These are phyloP conservation scores for Eumerus sabulonum DNA, from an alignment of 2,888 invertebrate genomes.

Conservation along the genomic window DNA sequence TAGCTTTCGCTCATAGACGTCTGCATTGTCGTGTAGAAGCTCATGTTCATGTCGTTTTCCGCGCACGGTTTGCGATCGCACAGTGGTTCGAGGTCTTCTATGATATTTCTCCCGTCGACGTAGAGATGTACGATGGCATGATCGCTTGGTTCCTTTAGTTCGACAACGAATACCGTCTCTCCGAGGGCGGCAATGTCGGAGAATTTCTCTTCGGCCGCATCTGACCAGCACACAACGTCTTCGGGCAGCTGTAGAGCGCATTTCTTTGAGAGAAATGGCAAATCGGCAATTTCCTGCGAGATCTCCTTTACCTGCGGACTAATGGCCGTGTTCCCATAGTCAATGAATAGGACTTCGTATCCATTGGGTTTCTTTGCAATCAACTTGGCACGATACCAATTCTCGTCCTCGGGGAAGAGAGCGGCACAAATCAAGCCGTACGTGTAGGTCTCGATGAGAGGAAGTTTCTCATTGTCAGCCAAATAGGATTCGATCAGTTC, in stretches of 20 bases:
- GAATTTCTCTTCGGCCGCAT: conserved; percentile 84
- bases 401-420: conserved; percentile 83
- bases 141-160: conserved; percentile 84
- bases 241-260: conserved; percentile 83
- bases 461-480: conserved; percentile 81
- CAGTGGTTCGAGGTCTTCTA: conserved; percentile 81
- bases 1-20: conserved; percentile 68
- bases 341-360: conserved; percentile 84
- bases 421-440: conserved; percentile 83
- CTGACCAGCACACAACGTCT: conserved; percentile 83
- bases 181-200: conserved; percentile 85
- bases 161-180: conserved; percentile 84
- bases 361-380: conserved; percentile 80
- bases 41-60: conserved; percentile 67
- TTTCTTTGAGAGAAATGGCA: conserved; percentile 82
- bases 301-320: conserved; percentile 82
- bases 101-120: conserved; percentile 82
- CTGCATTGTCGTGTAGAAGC: conserved; percentile 69
- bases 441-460: conserved; percentile 77
- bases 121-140: conserved; percentile 83
- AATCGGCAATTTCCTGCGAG: conserved; percentile 82
- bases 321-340: conserved; percentile 84
- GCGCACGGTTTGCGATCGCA: conserved; percentile 78
- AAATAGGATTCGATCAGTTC: conserved; percentile 82
- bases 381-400: conserved; percentile 85